These are phyloP conservation scores for Agapetus fuscipes DNA, from an alignment of 2,888 invertebrate genomes.

Conservation along the genomic window DNA sequence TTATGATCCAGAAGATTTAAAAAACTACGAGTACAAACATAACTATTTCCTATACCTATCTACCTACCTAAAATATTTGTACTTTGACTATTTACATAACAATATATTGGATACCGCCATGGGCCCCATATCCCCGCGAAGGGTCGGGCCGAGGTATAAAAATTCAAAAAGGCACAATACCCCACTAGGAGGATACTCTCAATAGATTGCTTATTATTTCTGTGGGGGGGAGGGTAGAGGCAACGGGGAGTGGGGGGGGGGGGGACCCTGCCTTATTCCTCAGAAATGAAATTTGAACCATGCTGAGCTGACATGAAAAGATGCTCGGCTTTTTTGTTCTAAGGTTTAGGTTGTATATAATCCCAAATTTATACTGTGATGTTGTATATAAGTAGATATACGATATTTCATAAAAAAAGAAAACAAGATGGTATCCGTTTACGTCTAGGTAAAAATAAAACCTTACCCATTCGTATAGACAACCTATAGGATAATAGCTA, in stretches of 20 bases:
- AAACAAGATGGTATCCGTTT: too few species aligned
- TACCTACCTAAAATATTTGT: too few species aligned
- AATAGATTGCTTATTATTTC: slow-evolving; percentile 17
- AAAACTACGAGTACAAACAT: background rate
- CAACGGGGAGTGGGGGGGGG: background rate
- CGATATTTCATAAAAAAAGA: too few species aligned
- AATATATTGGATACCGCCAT: too few species aligned
- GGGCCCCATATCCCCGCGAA: too few species aligned
- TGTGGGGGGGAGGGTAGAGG: background rate
- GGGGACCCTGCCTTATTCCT: background rate
- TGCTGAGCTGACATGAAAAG: background rate
- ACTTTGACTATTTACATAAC: too few species aligned
- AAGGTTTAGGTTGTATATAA: background rate
- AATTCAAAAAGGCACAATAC: background rate
- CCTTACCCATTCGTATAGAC: too few species aligned
- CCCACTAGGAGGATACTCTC: slow-evolving; percentile 4
- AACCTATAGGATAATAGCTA: too few species aligned
- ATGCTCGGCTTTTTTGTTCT: background rate
- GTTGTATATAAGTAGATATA: too few species aligned
- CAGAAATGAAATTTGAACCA: background rate
- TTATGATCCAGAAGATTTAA: too few species aligned
- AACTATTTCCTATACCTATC: too few species aligned
- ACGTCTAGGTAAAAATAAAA: too few species aligned
- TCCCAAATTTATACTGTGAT: background rate
- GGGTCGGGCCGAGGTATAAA: background rate